These are phyloP conservation scores for Chromis chromis DNA, from an alignment of 2,797 vertebrate genomes.

Conservation along the genomic window DNA sequence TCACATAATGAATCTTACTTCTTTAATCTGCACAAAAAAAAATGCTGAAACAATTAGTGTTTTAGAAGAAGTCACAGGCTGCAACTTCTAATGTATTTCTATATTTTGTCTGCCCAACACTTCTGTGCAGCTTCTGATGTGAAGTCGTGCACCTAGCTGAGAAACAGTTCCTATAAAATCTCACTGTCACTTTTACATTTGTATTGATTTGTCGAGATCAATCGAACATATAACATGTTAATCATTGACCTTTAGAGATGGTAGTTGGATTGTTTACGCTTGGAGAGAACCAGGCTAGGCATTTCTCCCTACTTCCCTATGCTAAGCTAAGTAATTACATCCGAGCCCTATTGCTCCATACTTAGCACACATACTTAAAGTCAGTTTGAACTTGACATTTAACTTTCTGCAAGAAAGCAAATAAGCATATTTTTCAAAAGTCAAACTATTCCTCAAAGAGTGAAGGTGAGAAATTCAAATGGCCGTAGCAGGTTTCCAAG, in stretches of 20 bases:
- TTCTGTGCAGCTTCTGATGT: background rate
- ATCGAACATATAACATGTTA: background rate
- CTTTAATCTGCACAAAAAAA: background rate
- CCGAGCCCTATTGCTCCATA: background rate
- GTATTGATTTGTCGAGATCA: background rate
- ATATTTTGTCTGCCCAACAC: background rate
- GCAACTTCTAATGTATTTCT: background rate
- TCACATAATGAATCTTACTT: background rate
- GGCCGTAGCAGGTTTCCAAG: constrained; percentile 35
- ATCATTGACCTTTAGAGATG: constrained; percentile 3
- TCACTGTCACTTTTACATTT: background rate
- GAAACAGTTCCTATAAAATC: background rate
- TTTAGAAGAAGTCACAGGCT: background rate
- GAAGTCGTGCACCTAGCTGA: background rate
- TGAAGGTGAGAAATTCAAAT: constrained; percentile 32
- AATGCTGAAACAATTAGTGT: no score
- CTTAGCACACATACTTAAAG: constrained; percentile 13
- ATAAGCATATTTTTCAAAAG: background rate
- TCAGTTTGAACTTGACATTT: constrained; percentile 36
- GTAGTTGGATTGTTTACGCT: background rate
- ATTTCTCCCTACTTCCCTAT: constrained; percentile 3
- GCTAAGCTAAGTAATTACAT: constrained; percentile 24
- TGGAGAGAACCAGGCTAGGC: background rate
- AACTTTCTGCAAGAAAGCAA: background rate
- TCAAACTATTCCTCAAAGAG: background rate